phyloP scores from a whole-genome alignment of 2,113 vertebrate genomes.

The Bagarius yarrelli region DNA sequence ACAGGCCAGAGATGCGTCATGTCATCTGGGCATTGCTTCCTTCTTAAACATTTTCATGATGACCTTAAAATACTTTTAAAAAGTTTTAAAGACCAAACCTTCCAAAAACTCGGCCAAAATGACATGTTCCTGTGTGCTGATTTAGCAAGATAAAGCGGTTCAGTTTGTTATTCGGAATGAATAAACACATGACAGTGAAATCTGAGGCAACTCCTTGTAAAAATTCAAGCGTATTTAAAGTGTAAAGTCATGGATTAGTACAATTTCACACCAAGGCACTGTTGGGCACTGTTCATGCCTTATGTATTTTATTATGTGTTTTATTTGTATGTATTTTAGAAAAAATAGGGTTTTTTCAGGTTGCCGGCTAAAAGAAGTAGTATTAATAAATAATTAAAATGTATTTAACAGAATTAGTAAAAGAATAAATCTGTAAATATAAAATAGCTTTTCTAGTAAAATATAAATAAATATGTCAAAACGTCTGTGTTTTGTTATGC shows the following conservation, averaged over 20 bases:
- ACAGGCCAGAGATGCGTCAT: slow-evolving; percentile 50
- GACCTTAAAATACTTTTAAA: slow-evolving; percentile 50
- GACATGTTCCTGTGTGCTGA: not conserved
- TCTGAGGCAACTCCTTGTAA: not conserved
- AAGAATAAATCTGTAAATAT: not conserved
- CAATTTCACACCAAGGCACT: not conserved
- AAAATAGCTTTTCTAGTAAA: too few relatives aligned
- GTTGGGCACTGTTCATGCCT: not conserved
- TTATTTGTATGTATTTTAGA: not conserved
- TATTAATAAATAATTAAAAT: not conserved
- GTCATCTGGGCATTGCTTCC: slow-evolving; percentile 37
- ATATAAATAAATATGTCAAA: too few relatives aligned
- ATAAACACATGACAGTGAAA: not conserved
- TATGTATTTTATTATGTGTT: too few relatives aligned
- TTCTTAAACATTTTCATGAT: slow-evolving; percentile 34
- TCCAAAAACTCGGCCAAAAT: slow-evolving; percentile 13
- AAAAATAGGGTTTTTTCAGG: not conserved
- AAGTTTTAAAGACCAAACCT: slow-evolving; percentile 42
- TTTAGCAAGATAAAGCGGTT: slow-evolving; percentile 26
- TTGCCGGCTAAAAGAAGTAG: not conserved
- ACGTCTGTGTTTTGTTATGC: too few relatives aligned
- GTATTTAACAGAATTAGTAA: not conserved
- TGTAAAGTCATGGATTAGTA: not conserved
- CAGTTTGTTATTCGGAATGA: slow-evolving; percentile 13
- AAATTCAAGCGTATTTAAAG: not conserved